Base-by-base conservation (phyloP, 1,140 invertebrate genomes). In the Drosophila malerkotliana region DNA sequence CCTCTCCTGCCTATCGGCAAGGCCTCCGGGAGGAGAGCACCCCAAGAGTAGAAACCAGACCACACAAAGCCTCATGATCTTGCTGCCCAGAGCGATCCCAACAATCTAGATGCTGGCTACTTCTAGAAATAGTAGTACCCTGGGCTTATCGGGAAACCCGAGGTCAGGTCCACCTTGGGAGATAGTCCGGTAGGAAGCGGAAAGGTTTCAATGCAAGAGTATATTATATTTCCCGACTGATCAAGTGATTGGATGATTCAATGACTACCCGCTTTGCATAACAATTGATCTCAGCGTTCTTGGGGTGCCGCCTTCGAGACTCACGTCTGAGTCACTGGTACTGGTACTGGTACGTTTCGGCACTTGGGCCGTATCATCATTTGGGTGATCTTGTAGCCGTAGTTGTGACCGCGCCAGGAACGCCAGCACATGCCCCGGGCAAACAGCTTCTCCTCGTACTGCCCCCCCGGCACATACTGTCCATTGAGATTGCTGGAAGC, bases 291-390 rank as follows among this genome's bases (percentile, higher is more conserved):
- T 14, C 51, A 26, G 18, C 15, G 41, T 79, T 44, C 21, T 44
- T 24, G 7, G 47, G 8, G 34, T 44, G 28, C 26, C 54, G 26
- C 34, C 32, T 54, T 30, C 15, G 2, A 15, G 30, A 18, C 21
- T 64, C 44, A 49, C 10, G 28, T 55, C 8, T 59, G 56, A 57
- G 24, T 49, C 21, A 59, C 48, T 8, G 26, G 6, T 6, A 6
- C 48, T 8, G 26, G 6, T 6, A 6, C 26, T 21, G 66, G 55
- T n/a, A 80, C 57, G 14, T 58, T 73, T 28, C 77, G 60, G 34
- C 81, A 85, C 41, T 75, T 88, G 3, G 82, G 83, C 21, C 82
- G 49, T 60, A 85, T 83, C 83, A 88, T 79, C 79, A 85, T 85
- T 49, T 88, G 82, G 18, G 75, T 79, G 12, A 62, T 51, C 32